Evolutionary conservation across 2,888 invertebrate genomes (phyloP), one percentile per base, ranked within the genome.

Genomic region (Phortica magna): DNA sequence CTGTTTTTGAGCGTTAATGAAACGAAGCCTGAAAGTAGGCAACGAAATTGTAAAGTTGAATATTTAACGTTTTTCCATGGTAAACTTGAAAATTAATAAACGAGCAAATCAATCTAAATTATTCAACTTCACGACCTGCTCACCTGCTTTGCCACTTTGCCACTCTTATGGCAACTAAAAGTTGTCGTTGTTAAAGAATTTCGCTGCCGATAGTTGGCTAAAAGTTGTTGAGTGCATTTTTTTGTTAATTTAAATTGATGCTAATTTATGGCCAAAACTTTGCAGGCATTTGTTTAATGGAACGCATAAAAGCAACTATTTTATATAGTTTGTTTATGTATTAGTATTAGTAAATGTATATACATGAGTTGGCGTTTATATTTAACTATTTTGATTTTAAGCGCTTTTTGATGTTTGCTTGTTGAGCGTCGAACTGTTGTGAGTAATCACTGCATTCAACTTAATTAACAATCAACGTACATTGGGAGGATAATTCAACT

Each of bases 91-190:
- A 87, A 88, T 86, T 86, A 86, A 86, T 88, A 85, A 84, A 88
- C 81, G 82, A 87, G 79, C 78, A 84, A 83, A 84, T 84, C 83
- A 84, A 84, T 84, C 83, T 84, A 84, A 84, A 84, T 84, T 84
- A 48, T 14, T 48, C 14, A 14, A 48, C 48, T 48, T 5, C 10
- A 3, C 48, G 82, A 78, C 80, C 76, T 80, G 42, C 9, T n/a
- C 48, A 48, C 70, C 70, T 71, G 17, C 65, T 14, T 53, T 14
- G 3, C 2, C 48, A 10, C 53, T 53, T 53, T 48, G 3, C 7
- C 48, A 2, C 14, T 48, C 7, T 9, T 48, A 14, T 48, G 48
- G 9, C 3, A 9, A 48, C 48, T 48, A 12, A 9, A 48, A 48
- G 3, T 48, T 9, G 48, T 9, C 7, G 7, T n/a, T 59, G 17